Conservation (phyloP, 2,113 vertebrate species). For the Neoarius graeffei region DNA sequence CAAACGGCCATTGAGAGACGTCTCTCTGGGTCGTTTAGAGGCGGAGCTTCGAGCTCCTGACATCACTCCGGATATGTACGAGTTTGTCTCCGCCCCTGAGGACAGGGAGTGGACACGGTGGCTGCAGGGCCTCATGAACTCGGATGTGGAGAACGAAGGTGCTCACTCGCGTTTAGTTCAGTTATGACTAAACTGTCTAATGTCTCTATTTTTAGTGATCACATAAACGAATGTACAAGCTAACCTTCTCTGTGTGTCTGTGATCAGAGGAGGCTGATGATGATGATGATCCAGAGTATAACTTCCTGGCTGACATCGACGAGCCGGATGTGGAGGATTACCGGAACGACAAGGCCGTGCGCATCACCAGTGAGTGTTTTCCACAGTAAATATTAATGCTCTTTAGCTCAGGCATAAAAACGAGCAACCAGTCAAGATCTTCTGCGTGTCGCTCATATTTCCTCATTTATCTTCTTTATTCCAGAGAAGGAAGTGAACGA, state of each 20-base stretch:
- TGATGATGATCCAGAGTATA: constrained; percentile 96
- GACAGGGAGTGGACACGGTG: constrained; percentile 92
- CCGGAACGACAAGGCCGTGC: constrained; percentile 91
- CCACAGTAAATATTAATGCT: neutral
- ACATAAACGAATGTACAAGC: neutral
- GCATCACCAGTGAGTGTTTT: constrained; percentile 88
- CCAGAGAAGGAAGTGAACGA: constrained; percentile 94
- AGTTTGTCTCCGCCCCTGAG: constrained; percentile 78
- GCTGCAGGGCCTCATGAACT: constrained; percentile 88
- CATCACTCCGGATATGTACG: constrained; percentile 95
- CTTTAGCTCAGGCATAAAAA: neutral
- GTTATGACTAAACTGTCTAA: neutral
- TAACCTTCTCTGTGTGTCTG: neutral
- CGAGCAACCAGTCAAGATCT: neutral
- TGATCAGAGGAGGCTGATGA: constrained; percentile 88
- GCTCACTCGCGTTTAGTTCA: neutral
- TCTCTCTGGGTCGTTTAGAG: constrained; percentile 88
- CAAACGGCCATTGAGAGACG: constrained; percentile 85
- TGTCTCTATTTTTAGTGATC: no score
- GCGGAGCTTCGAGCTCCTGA: constrained; percentile 90
- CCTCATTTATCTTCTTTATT: constrained; percentile 44
- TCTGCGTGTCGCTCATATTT: neutral
- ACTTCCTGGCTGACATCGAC: constrained; percentile 90
- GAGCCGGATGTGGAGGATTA: constrained; percentile 93
- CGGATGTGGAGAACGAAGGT: constrained; percentile 89